Base-by-base conservation (phyloP, 92 coral and sea anemone species). In the Phenganax subtilis region DNA sequence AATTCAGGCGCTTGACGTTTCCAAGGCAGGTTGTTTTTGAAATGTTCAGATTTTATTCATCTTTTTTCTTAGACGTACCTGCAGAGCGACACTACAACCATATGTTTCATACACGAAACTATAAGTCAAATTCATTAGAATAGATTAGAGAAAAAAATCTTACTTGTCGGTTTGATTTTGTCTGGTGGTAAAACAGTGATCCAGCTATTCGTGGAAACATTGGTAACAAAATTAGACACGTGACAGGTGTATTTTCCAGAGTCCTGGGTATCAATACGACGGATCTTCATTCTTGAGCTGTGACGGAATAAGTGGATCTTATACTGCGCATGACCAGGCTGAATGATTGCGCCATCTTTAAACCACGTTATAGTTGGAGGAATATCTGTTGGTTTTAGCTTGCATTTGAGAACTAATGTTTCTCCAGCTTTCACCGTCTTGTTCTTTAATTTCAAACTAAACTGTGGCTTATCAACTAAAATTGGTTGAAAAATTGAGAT, bases 161-260 rank as follows among this genome's bases (percentile, higher is more conserved):
- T 77, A 74, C 77, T 44, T 53, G 69, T 2, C 55, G 17, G 12
- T 57, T 11, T 72, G 10, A 57, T 29, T 75, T 27, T 59, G 10
- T 53, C 20, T n/a, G 25, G 55, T 29, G 81, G 68, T 4, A 54
- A 64, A 27, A 83, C 89, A 8, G 53, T 78, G 28, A 87, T 54
- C 89, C 89, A 87, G 17, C 84, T 72, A 44, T 82, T 71, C 12
- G 87, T 47, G 6, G 80, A 76, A 8, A 87, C 80, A 51, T 15
- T 71, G 52, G 55, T 67, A 6, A 51, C 72, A 17, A 7, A 55
- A n/a, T 81, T 77, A 29, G 65, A 63, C 12, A 89, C 90, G 15
- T 83, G 74, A 51, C 99, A 96, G 74, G 87, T 80, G 79, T 59
- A 96, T 65, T 76, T 89, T 68, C 99, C 99, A 74, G 96, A 88